Base-by-base conservation (phyloP, 2,888 invertebrate species). In the Onthophagus sagittarius region DNA sequence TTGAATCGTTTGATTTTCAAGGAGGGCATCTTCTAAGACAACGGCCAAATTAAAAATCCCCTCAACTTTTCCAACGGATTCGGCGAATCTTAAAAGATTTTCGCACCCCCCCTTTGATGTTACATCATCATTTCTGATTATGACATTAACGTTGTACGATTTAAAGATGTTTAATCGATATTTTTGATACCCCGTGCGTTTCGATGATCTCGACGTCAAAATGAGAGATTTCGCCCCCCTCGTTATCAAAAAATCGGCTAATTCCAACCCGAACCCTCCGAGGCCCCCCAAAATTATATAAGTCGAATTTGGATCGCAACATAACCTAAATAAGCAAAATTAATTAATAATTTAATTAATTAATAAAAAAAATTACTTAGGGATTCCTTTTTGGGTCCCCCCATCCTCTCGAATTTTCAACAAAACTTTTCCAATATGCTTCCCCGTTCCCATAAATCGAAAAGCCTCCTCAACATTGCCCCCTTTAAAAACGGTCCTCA, bases 31-130 rank as follows among this genome's bases (percentile, higher is more conserved):
- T 75, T 88, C 89, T 9, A 96, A 84, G 0, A 91, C 89, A 80
- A 95, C 95, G 2, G 97, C 97, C 75, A 97, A 87, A 84, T 98
- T 96, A 86, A 97, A 97, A 72, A 98, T 92, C 31, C 93, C 96
- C 33, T 93, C 93, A 13, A 97, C 89, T 0, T 90, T 89, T 0
- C 91, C 94, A 78, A 93, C 82, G 0, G 87, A 77, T 33, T 85
- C 84, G 0, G 94, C 91, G 80, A 89, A 88, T 71, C 87, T 85
- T 0, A 97, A 81, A 77, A 97, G 88, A 13, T 86, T 81, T 72
- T 88, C 87, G 75, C 95, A 94, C 0, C 95, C 95, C 3, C 88
- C 84, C 64, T 87, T 85, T 0, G 90, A 92, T 0, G 92, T 90
- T 7, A 93, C 89, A 82, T 97, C 93, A 9, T 89, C 88, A 0